phyloP scores from a whole-genome alignment of 2,888 invertebrate species.

The Phyllotreta cruciferae region DNA sequence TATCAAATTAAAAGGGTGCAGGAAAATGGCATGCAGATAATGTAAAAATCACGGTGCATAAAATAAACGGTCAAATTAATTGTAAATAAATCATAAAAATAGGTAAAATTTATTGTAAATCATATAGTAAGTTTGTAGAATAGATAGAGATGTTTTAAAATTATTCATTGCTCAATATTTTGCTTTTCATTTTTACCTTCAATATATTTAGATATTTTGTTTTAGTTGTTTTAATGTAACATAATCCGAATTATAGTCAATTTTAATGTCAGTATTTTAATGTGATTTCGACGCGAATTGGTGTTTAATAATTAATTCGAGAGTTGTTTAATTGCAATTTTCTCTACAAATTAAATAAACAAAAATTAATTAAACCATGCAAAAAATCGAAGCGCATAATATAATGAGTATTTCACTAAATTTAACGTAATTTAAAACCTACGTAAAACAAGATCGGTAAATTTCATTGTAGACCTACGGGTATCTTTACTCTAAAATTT shows the following conservation, averaged over 20 bases:
- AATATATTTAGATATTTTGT: not conserved
- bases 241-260: too few relatives aligned
- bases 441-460: slow-evolving; percentile 5
- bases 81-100: slow-evolving; percentile 1
- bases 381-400: slow-evolving; percentile 1
- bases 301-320: too few relatives aligned
- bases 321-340: not conserved
- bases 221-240: too few relatives aligned
- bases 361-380: slow-evolving; percentile 10
- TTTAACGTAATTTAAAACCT: not conserved
- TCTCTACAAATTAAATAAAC: not conserved
- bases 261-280: too few relatives aligned
- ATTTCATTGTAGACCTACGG: slow-evolving; percentile 6
- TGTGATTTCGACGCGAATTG: too few relatives aligned
- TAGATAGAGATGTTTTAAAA: too few relatives aligned
- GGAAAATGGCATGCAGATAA: slow-evolving; percentile 31
- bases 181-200: not conserved
- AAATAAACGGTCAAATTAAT: slow-evolving; percentile 28
- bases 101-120: not conserved
- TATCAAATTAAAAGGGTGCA: slow-evolving; percentile 33
- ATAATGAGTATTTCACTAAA: not conserved
- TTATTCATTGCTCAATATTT: too few relatives aligned
- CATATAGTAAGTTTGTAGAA: not conserved
- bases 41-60: slow-evolving; percentile 33
- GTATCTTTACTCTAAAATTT: slow-evolving; percentile 3